Conservation (phyloP, 1,140 invertebrate genomes). For the Agrilus planipennis region DNA sequence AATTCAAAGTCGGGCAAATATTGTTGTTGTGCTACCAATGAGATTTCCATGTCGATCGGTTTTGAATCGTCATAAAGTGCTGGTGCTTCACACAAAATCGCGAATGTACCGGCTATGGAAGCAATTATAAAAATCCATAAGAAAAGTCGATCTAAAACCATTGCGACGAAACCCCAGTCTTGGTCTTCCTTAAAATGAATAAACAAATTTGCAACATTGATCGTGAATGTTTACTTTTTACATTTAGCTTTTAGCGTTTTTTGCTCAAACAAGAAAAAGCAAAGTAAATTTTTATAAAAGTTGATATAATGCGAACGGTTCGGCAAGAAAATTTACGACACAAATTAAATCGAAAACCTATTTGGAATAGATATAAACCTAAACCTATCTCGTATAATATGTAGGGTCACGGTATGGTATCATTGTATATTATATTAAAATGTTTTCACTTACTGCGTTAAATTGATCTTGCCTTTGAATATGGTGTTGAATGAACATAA, state of each 20-base stretch:
- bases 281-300: too few relatives aligned
- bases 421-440: not conserved
- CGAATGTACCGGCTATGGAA: conserved; percentile 77
- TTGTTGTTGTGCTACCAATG: conserved; percentile 69
- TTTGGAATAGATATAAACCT: too few relatives aligned
- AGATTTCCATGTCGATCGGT: conserved; percentile 78
- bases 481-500: conserved; percentile 91
- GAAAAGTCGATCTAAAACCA: conserved; percentile 95
- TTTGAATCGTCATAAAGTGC: conserved; percentile 81
- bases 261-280: too few relatives aligned
- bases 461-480: conserved; percentile 88
- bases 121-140: conserved; percentile 91
- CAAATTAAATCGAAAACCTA: too few relatives aligned
- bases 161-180: conserved; percentile 99
- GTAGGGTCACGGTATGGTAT: too few relatives aligned
- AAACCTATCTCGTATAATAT: too few relatives aligned
- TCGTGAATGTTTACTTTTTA: not conserved
- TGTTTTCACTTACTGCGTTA: conserved; percentile 59
- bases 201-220: conserved; percentile 3
- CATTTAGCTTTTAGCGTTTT: too few relatives aligned
- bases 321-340: too few relatives aligned
- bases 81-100: conserved; percentile 80
- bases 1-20: conserved; percentile 42
- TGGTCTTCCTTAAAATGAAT: conserved; percentile 68
- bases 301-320: too few relatives aligned